These are phyloP conservation scores for Odobenus rosmarus DNA, from an alignment of 2,113 vertebrate species.

Conservation along the genomic window DNA sequence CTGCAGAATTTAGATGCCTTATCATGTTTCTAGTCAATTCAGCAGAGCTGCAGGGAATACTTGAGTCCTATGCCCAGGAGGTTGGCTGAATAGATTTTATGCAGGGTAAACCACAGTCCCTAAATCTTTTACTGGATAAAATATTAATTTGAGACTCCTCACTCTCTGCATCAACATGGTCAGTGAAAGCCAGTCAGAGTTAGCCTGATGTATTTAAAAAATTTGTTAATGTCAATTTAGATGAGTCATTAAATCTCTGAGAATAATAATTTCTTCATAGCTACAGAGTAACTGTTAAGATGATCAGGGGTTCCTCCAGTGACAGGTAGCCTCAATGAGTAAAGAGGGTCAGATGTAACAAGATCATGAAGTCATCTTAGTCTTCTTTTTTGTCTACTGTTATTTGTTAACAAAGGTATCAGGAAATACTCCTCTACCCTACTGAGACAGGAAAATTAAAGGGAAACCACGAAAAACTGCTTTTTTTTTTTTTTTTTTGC, in stretches of 20 bases:
- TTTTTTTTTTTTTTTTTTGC: too few relatives aligned
- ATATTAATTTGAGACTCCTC: constrained; percentile 58
- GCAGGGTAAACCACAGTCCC: constrained; percentile 19
- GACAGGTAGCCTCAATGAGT: neutral
- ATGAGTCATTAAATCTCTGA: constrained; percentile 32
- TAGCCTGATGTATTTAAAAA: neutral
- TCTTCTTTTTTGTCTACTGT: constrained; percentile 5
- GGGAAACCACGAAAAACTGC: neutral
- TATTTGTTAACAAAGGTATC: neutral
- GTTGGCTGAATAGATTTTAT: constrained; percentile 56
- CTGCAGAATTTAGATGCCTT: constrained; percentile 77
- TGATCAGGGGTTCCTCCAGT: neutral
- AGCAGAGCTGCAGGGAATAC: constrained; percentile 51
- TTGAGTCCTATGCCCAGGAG: constrained; percentile 49
- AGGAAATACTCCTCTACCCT: constrained; percentile 5
- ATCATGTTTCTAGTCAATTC: constrained; percentile 69
- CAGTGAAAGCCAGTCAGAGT: neutral
- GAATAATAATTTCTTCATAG: constrained; percentile 2
- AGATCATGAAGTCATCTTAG: neutral
- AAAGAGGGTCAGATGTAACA: neutral
- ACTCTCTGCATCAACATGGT: neutral
- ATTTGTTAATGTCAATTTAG: neutral
- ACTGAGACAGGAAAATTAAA: neutral
- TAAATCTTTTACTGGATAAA: constrained; percentile 61
- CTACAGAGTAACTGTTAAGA: neutral